phyloP scores from a whole-genome alignment of 2,888 invertebrate genomes.

The Nomada flava region DNA sequence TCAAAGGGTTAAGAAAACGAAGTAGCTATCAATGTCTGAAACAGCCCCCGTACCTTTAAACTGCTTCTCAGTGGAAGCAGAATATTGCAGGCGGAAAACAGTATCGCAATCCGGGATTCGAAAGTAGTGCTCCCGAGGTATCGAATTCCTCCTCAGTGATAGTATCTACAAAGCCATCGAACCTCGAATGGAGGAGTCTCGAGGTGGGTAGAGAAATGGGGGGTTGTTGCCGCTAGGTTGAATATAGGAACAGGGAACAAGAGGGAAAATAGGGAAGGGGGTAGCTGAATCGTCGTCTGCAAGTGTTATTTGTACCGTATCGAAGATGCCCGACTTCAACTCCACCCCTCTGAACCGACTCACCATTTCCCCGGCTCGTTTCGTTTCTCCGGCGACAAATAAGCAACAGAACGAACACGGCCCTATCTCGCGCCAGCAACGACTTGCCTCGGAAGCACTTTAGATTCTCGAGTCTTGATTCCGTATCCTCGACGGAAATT shows the following conservation, averaged over 20 bases:
- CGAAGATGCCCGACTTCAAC: constrained; percentile 62
- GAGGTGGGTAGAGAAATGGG: constrained; percentile 53
- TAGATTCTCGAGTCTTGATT: constrained; percentile 74
- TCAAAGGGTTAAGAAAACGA: too few species aligned
- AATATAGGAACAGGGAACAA: constrained; percentile 41
- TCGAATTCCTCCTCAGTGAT: constrained; percentile 56
- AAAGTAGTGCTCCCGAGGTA: constrained; percentile 9
- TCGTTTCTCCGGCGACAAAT: constrained; percentile 77
- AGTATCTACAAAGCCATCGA: constrained; percentile 71
- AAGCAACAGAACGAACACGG: constrained; percentile 75
- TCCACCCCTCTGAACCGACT: constrained; percentile 44
- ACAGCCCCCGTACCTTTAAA: neutral
- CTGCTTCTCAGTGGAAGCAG: neutral
- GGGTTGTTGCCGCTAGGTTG: constrained; percentile 58
- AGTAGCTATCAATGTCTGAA: too few species aligned
- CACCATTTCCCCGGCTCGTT: constrained; percentile 72
- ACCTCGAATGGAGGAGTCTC: constrained; percentile 63
- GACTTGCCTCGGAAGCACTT: constrained; percentile 65
- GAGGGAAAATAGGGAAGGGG: neutral
- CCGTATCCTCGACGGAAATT: constrained; percentile 66
- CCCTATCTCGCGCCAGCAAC: constrained; percentile 69
- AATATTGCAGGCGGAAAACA: neutral
- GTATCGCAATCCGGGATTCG: constrained; percentile 17
- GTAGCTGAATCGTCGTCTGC: constrained; percentile 59
- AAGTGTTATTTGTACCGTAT: constrained; percentile 76